Percentiles rank a stretch among this genome's conserved stretches.
phyloP scores from a whole-genome alignment of 2,113 vertebrate species.

The Paramormyrops kingsleyae region DNA sequence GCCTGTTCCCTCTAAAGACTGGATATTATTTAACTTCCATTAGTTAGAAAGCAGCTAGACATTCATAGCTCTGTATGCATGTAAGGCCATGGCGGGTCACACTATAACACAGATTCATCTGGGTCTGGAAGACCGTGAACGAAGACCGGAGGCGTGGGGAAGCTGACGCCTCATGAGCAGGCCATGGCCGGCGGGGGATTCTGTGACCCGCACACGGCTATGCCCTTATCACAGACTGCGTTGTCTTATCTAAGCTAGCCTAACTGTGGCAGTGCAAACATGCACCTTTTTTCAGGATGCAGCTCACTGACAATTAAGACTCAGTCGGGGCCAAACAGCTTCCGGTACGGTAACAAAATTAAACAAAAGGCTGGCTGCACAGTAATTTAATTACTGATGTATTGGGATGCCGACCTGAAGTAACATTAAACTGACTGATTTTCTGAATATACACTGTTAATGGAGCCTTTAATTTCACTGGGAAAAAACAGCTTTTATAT shows the following conservation, averaged over 20 bases:
- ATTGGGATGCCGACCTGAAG: conserved; percentile 14
- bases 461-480: not conserved
- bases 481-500: not conserved
- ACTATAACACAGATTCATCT: no score
- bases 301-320: conserved; percentile 11
- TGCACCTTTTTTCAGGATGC: conserved; percentile 19
- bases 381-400: conserved; percentile 25
- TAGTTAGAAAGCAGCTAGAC: not conserved
- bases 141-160: not conserved
- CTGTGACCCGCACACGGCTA: no score
- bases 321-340: not conserved
- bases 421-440: conserved; percentile 25
- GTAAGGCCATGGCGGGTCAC: not conserved
- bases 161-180: not conserved
- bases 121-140: not conserved
- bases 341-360: conserved; percentile 8
- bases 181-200: not conserved
- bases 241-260: not conserved
- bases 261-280: conserved; percentile 2
- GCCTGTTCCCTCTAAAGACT: not conserved
- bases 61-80: not conserved
- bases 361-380: conserved; percentile 9
- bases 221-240: not conserved
- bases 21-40: not conserved
- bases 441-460: conserved; percentile 22